Evolutionary conservation across 1,140 invertebrate species (phyloP).

Genomic region (Diachasma alloeum): DNA sequence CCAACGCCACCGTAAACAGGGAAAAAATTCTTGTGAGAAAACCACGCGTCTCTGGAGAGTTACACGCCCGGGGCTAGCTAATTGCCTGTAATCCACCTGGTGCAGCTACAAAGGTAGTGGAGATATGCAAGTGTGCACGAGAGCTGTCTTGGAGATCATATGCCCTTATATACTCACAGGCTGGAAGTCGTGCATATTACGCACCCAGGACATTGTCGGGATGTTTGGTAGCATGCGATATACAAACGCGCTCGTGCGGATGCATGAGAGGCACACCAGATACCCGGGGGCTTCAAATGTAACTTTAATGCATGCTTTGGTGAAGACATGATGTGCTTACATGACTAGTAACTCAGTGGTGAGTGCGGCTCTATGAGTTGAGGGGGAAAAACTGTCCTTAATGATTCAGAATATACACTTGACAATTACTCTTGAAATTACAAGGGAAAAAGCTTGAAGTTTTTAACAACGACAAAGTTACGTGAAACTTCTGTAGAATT

Average conservation of each 20-base stretch:
- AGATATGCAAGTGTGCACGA: neutral
- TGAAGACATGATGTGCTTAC: neutral
- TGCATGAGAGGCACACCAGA: neutral
- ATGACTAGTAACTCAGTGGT: neutral
- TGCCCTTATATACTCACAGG: neutral
- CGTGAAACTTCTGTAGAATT: too few relatives aligned
- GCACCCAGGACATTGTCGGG: neutral
- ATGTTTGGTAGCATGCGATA: conserved; percentile 3
- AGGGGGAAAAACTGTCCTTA: too few relatives aligned
- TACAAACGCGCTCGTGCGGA: neutral
- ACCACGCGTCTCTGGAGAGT: neutral
- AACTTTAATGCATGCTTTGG: conserved; percentile 4
- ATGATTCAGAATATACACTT: too few relatives aligned
- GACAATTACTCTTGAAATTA: too few relatives aligned
- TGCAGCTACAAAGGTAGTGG: neutral
- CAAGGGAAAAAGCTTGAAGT: too few relatives aligned
- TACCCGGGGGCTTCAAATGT: neutral
- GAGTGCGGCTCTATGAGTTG: neutral
- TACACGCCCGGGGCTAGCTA: neutral
- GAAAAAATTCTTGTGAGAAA: neutral
- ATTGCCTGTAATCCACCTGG: neutral
- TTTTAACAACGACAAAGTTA: too few relatives aligned
- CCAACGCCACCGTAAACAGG: too few relatives aligned
- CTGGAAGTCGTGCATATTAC: neutral
- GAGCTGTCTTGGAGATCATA: neutral